Evolutionary conservation across 2,888 invertebrate genomes (phyloP), one percentile per base, ranked within the genome.

Genomic region (Aporophyla lueneburgensis): DNA sequence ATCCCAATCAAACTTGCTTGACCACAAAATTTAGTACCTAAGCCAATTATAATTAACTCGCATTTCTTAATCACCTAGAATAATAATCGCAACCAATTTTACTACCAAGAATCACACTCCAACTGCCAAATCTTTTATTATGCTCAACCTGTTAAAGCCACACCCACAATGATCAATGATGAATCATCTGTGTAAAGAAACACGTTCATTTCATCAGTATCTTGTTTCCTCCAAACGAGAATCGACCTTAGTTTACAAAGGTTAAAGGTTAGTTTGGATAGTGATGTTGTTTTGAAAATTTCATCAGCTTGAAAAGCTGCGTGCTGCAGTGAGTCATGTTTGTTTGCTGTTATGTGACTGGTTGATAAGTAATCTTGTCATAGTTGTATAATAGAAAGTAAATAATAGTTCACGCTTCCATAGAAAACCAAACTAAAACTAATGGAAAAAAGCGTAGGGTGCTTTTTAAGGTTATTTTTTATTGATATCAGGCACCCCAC

Each of bases 151-250:
- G 68, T 65, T 46, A 59, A 46, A 65, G 68, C 70, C 87, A 83
- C 84, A 83, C 87, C 87, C 67, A 80, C 80, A 58, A 66, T 61
- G 62, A 74, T 67, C 71, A 69, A 10, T 74, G 76, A 80, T 89
- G 89, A 89, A 76, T 89, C 89, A 89, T 72, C 24, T 33, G 33
- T 62, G 87, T 65, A 87, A 87, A 78, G 81, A 70, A 78, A 79
- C 79, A 63, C 67, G 78, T 73, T 68, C 56, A 58, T 89, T 89
- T 83, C 89, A 89, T 89, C 89, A 89, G 86, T 80, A 72, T 80
- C 80, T 69, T 51, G 21, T 21, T 21, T 33, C 3, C 1, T 7
- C 0, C 62, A 77, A 61, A 58, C 12, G 9, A 77, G 19, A 72
- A 14, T 19, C n/a, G 9, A 77, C 69, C 53, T 74, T 82, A 62